A percentile compares a stretch with the other conserved stretches of the same genome.
Conservation (phyloP, 1,140 invertebrate genomes). For the Drosophila lini region DNA sequence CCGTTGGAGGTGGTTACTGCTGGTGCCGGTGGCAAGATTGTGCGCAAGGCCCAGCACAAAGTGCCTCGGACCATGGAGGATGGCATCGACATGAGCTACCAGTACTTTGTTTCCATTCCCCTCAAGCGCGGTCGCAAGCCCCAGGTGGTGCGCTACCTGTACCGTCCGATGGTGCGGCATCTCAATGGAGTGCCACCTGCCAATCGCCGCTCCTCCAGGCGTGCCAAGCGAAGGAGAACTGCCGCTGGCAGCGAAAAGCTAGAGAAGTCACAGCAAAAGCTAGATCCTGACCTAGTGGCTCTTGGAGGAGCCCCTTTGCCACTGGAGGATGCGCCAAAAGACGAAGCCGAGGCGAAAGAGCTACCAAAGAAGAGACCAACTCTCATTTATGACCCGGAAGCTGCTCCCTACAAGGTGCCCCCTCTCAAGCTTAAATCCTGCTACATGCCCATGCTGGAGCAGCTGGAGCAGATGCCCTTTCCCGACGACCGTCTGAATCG, state of each 20-base stretch:
- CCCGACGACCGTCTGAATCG: conserved; percentile 9
- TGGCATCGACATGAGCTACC: conserved; percentile 69
- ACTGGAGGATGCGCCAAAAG: not conserved
- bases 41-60: conserved; percentile 53
- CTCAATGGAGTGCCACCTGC: conserved; percentile 19
- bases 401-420: conserved; percentile 9
- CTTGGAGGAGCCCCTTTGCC: conserved; percentile 17
- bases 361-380: not conserved
- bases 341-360: no score
- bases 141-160: conserved; percentile 56
- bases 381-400: not conserved
- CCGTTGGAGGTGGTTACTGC: not conserved
- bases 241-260: not conserved
- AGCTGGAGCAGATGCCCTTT: conserved; percentile 35
- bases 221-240: not conserved
- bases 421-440: conserved; percentile 28
- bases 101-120: conserved; percentile 60
- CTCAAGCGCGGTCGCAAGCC: conserved; percentile 56
- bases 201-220: not conserved
- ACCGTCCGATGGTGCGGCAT: conserved; percentile 60
- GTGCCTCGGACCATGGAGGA: conserved; percentile 64
- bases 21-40: conserved; percentile 25
- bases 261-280: not conserved
- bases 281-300: conserved; percentile 7
- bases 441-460: conserved; percentile 26